These are phyloP conservation scores for Anthopleura xanthogrammica DNA, from an alignment of 92 coral and sea anemone species.

Conservation along the genomic window DNA sequence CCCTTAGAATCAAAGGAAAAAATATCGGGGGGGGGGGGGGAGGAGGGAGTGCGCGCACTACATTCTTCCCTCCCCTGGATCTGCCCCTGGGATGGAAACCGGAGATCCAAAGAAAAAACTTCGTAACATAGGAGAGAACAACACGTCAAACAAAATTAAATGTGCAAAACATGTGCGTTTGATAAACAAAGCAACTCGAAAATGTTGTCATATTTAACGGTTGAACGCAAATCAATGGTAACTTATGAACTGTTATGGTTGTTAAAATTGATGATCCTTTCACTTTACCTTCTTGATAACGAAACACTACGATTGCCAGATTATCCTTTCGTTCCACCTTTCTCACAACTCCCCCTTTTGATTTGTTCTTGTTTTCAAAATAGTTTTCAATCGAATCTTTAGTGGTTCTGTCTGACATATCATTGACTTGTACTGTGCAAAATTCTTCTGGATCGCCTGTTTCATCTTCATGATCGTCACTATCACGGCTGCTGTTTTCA, in stretches of 20 bases:
- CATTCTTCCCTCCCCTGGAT: no score
- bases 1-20: no score
- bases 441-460: neutral
- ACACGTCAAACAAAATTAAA: no score
- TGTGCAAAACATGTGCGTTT: no score
- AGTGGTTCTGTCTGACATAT: neutral
- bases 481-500: neutral
- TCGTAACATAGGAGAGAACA: no score
- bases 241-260: neutral
- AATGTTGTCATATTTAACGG: no score
- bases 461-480: neutral
- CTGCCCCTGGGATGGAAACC: no score
- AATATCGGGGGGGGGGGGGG: no score
- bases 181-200: no score
- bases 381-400: conserved; percentile 13
- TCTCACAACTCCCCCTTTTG: conserved; percentile 16
- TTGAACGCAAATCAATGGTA: no score
- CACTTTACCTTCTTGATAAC: neutral
- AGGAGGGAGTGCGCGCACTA: no score
- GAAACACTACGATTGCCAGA: conserved; percentile 7
- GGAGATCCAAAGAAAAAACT: no score
- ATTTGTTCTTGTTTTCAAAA: conserved; percentile 22
- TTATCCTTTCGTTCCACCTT: neutral
- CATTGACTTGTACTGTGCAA: neutral
- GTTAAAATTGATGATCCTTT: neutral